phyloP scores from a whole-genome alignment of 1,140 invertebrate genomes.

The Phymastichus coffea region DNA sequence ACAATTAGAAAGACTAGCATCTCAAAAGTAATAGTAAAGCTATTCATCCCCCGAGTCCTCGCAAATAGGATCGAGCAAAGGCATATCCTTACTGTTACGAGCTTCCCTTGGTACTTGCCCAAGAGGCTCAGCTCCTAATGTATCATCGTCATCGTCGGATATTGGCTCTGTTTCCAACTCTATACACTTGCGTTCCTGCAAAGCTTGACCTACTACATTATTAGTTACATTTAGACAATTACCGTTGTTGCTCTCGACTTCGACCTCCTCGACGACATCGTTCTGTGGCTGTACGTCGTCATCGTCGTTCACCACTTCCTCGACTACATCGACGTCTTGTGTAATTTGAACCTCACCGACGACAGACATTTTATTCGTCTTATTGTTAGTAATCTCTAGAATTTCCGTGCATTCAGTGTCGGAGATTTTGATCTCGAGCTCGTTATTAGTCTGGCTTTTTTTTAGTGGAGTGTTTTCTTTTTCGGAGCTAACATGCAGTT shows the following conservation, averaged over 20 bases:
- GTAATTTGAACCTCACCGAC: not conserved
- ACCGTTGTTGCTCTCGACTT: slow-evolving; percentile 23
- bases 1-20: slow-evolving; percentile 14
- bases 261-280: not conserved
- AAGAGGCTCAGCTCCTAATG: slow-evolving; percentile 22
- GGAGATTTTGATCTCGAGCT: slow-evolving; percentile 13
- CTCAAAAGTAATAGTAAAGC: slow-evolving; percentile 4
- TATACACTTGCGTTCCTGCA: slow-evolving; percentile 2
- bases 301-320: slow-evolving; percentile 33
- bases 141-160: slow-evolving; percentile 22
- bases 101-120: slow-evolving; percentile 38
- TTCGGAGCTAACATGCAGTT: not conserved
- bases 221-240: slow-evolving; percentile 26
- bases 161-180: slow-evolving; percentile 25
- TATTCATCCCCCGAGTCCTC: slow-evolving; percentile 10
- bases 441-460: not conserved
- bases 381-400: slow-evolving; percentile 1
- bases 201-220: slow-evolving; percentile 15
- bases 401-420: slow-evolving; percentile 18
- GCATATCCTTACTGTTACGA: slow-evolving; percentile 37
- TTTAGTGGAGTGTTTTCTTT: slow-evolving; percentile 8
- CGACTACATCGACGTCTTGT: slow-evolving; percentile 13
- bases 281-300: slow-evolving; percentile 31
- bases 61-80: slow-evolving; percentile 34
- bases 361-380: not conserved